Percentiles rank a stretch among this genome's conserved stretches.
phyloP scores from a whole-genome alignment of 2,797 vertebrate species.

The Melanogrammus aeglefinus region DNA sequence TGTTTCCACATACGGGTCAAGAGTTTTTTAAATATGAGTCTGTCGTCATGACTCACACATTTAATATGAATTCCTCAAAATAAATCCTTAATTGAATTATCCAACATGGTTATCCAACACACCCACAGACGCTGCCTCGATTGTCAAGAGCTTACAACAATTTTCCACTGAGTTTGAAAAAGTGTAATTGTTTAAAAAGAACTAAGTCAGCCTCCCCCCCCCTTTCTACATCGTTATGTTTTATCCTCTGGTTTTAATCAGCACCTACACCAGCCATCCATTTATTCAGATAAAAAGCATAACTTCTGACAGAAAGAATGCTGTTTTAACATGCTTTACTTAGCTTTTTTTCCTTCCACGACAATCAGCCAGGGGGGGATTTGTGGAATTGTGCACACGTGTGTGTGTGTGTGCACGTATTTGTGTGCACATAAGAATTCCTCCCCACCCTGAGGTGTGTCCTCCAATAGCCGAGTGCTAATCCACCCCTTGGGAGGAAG shows the following conservation, averaged over 20 bases:
- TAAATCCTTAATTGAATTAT: not conserved
- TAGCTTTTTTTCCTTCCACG: no score
- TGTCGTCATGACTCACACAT: not conserved
- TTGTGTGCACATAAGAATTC: not conserved
- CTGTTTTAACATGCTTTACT: not conserved
- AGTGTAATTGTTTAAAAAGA: not conserved
- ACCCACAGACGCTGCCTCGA: not conserved
- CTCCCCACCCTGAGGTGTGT: not conserved
- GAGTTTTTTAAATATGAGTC: not conserved
- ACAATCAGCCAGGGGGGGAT: no score
- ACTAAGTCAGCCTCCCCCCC: no score
- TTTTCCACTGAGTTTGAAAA: not conserved
- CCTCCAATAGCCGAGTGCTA: no score
- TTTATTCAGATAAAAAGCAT: not conserved
- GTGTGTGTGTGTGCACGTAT: not conserved
- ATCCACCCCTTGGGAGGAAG: not conserved
- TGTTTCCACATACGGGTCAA: not conserved
- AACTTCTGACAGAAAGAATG: not conserved
- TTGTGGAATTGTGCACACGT: not conserved
- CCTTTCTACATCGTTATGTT: no score
- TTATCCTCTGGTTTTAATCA: not conserved
- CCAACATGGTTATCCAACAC: not conserved
- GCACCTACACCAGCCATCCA: no score
- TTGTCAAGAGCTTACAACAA: not conserved
- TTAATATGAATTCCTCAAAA: not conserved